Evolutionary conservation across 2,797 vertebrate species (phyloP).

Genomic region (Synaphobranchus kaupii): DNA sequence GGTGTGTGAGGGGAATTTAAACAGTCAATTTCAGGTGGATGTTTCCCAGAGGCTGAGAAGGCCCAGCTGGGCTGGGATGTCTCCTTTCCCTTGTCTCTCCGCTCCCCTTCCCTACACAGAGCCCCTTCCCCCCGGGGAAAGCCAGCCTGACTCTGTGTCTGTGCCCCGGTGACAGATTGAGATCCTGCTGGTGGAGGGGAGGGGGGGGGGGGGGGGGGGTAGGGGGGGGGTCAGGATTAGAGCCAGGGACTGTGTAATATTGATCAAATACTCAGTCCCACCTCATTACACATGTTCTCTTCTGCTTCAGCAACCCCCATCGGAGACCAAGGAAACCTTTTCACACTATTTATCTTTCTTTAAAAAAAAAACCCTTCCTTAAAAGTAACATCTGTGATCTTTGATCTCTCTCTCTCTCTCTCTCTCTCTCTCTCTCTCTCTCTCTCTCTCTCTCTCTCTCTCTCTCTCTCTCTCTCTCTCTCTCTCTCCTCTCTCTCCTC

Average conservation of each 20-base stretch:
- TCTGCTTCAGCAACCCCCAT: constrained; percentile 6
- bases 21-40: neutral
- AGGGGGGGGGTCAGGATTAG: neutral
- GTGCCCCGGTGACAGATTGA: constrained; percentile 10
- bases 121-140: neutral
- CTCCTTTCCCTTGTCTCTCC: neutral
- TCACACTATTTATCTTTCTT: constrained; percentile 10
- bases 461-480: neutral
- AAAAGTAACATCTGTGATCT: neutral
- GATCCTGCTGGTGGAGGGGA: neutral
- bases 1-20: neutral
- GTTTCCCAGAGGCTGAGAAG: neutral
- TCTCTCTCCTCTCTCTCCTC: neutral
- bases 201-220: neutral
- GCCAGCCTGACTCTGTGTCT: neutral
- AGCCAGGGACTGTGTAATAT: constrained; percentile 33
- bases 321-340: neutral
- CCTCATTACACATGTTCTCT: constrained; percentile 5
- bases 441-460: neutral
- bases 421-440: neutral
- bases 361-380: neutral
- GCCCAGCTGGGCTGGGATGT: neutral
- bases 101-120: neutral
- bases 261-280: constrained; percentile 25
- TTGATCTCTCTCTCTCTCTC: neutral